phyloP scores from a whole-genome alignment of 2,797 vertebrate species.

The Sebastiscus tertius region DNA sequence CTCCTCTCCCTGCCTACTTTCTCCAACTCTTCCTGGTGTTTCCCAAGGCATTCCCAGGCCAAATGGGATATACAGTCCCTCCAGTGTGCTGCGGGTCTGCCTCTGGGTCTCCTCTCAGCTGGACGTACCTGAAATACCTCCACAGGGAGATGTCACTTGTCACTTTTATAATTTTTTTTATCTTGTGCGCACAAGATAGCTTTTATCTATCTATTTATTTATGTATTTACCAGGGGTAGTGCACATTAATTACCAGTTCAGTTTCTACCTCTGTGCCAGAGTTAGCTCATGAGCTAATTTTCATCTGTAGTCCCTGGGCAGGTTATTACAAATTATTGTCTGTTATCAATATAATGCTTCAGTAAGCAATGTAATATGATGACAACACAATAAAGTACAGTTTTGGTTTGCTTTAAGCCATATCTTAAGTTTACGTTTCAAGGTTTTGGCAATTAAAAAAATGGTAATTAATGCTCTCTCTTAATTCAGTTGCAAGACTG shows the following conservation, averaged over 20 bases:
- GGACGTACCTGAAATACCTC: constrained; percentile 3
- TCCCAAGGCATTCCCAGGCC: constrained; percentile 20
- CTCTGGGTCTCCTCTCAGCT: constrained; percentile 1
- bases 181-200: too few relatives aligned
- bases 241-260: neutral
- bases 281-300: neutral
- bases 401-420: too few relatives aligned
- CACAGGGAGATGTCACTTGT: neutral
- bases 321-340: neutral
- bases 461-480: too few relatives aligned
- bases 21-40: neutral
- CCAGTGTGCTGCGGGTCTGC: constrained; percentile 5
- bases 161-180: too few relatives aligned
- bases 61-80: constrained; percentile 21
- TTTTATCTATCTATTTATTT: neutral
- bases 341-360: too few relatives aligned
- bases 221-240: neutral
- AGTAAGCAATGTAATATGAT: too few relatives aligned
- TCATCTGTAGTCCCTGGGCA: neutral
- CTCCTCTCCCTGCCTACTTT: neutral
- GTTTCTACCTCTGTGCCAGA: neutral
- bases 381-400: too few relatives aligned
- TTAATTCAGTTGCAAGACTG: too few relatives aligned
- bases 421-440: too few relatives aligned
- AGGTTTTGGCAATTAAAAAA: too few relatives aligned